These are phyloP conservation scores for Crocidura indochinensis DNA, from an alignment of 2,797 vertebrate genomes.

Conservation along the genomic window DNA sequence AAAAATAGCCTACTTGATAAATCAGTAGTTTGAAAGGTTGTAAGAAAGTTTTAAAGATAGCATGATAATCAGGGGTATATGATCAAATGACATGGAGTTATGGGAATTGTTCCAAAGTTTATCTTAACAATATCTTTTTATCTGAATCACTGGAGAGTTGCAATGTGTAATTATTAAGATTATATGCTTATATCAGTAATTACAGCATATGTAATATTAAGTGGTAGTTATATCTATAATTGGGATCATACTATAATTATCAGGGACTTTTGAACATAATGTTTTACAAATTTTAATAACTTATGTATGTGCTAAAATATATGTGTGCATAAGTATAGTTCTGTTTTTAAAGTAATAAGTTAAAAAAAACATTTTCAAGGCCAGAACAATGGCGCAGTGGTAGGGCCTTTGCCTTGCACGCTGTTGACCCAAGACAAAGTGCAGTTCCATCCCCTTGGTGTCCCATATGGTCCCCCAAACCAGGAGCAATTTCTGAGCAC, in stretches of 20 bases:
- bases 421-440: too few relatives aligned
- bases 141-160: not conserved
- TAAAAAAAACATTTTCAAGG: not conserved
- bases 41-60: not conserved
- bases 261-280: not conserved
- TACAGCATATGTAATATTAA: not conserved
- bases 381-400: too few relatives aligned
- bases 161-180: not conserved
- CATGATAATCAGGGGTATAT: not conserved
- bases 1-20: too few relatives aligned
- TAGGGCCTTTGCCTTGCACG: too few relatives aligned
- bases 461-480: too few relatives aligned
- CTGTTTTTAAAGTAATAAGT: not conserved
- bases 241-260: not conserved
- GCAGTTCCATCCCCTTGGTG: too few relatives aligned
- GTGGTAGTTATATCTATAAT: not conserved
- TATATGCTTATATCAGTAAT: not conserved
- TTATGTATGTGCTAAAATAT: not conserved
- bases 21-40: not conserved
- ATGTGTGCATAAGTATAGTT: not conserved
- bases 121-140: not conserved
- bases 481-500: too few relatives aligned
- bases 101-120: not conserved
- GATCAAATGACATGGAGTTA: not conserved
- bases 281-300: slow-evolving; percentile 27